phyloP scores from a whole-genome alignment of 2,113 vertebrate species.

The Amblyopsis rosae region DNA sequence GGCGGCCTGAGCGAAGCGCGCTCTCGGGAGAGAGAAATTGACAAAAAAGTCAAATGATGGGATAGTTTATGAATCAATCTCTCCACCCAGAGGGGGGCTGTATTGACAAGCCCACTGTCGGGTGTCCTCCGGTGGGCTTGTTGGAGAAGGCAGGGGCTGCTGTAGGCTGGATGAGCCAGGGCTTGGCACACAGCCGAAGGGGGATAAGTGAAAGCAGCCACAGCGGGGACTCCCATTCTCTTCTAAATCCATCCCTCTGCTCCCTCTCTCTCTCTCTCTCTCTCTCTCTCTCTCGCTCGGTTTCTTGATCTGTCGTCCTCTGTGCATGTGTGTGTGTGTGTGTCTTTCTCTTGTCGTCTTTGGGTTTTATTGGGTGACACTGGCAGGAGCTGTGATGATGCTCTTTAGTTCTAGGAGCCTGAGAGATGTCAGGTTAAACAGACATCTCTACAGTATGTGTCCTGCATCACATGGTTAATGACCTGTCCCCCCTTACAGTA shows the following conservation, averaged over 20 bases:
- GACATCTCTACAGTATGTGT: constrained; percentile 27
- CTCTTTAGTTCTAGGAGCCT: constrained; percentile 52
- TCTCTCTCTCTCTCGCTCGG: neutral
- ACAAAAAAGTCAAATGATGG: constrained; percentile 24
- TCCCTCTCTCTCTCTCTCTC: neutral
- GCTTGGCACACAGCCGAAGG: constrained; percentile 33
- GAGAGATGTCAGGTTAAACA: constrained; percentile 50
- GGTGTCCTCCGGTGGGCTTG: constrained; percentile 47
- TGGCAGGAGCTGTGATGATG: constrained; percentile 53
- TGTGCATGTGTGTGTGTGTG: constrained; percentile 38
- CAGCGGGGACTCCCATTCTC: constrained; percentile 40
- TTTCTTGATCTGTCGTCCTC: constrained; percentile 9
- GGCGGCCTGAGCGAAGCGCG: neutral
- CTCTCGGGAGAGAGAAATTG: constrained; percentile 15
- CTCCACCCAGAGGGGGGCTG: constrained; percentile 2
- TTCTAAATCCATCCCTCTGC: constrained; percentile 1
- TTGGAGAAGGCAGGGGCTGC: constrained; percentile 24
- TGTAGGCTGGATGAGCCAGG: constrained; percentile 30
- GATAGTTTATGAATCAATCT: constrained; percentile 41
- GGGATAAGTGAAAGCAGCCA: constrained; percentile 47
- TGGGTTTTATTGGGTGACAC: constrained; percentile 16
- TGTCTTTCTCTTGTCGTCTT: constrained; percentile 2
- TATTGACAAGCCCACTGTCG: constrained; percentile 48
- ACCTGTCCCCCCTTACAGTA: constrained; percentile 29
- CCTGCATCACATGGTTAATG: constrained; percentile 51